A percentile compares a stretch with the other conserved stretches of the same genome.
Conservation (phyloP, 2,113 vertebrate species). For the Mus spicilegus region DNA sequence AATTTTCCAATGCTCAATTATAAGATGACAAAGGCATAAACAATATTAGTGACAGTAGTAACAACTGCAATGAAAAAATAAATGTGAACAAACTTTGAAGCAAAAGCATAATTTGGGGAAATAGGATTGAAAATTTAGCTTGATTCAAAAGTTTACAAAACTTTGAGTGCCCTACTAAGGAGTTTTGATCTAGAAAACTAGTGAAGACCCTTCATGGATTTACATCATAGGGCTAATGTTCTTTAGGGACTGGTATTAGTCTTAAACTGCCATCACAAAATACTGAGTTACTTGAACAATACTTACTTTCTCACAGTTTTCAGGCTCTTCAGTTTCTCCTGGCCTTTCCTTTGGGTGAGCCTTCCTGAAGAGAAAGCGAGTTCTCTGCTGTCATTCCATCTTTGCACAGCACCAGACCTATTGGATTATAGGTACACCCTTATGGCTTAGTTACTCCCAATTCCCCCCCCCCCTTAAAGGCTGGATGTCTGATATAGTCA, state of each 20-base stretch:
- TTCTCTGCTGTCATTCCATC: background rate
- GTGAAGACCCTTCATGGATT: background rate
- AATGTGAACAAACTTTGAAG: background rate
- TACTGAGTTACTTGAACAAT: background rate
- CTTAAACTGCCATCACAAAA: background rate
- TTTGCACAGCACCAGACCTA: background rate
- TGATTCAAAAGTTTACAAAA: constrained; percentile 15
- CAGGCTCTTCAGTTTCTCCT: background rate
- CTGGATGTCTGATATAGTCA: background rate
- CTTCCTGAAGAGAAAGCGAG: background rate
- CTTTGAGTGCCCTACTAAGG: background rate
- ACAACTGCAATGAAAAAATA: background rate
- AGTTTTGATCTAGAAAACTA: background rate
- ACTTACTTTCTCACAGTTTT: background rate
- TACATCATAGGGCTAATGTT: background rate
- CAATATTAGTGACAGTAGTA: background rate
- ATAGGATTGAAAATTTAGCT: background rate
- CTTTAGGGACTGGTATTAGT: background rate
- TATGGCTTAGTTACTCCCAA: constrained; percentile 16
- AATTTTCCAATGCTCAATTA: background rate
- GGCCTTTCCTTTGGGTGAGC: background rate
- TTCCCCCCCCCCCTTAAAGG: background rate
- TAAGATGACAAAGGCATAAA: background rate
- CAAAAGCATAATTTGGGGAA: background rate
- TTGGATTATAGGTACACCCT: background rate